Conservation (phyloP, 1,140 invertebrate species). For the Anastrepha ludens region DNA sequence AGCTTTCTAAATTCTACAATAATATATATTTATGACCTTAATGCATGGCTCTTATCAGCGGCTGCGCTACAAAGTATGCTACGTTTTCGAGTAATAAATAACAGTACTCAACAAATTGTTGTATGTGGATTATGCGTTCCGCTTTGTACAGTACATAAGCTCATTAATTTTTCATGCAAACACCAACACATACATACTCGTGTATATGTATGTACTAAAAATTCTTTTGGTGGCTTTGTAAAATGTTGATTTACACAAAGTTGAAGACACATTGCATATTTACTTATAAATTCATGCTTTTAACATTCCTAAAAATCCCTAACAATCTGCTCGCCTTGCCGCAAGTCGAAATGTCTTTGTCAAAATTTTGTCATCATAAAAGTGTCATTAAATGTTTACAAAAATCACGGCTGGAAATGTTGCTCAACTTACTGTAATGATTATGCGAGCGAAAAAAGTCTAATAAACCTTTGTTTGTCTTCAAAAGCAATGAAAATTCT, state of each 20-base stretch:
- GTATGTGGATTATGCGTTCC: no score
- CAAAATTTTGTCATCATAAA: slow-evolving; percentile 41
- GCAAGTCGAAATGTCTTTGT: neutral
- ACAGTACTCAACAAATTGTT: neutral
- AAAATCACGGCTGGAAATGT: neutral
- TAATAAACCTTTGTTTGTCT: neutral
- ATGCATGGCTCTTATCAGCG: neutral
- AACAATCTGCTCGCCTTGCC: neutral
- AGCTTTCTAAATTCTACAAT: no score
- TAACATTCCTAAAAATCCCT: no score
- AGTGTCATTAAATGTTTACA: neutral
- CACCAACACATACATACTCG: no score
- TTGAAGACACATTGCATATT: no score
- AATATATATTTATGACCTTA: slow-evolving; percentile 5
- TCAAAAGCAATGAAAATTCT: neutral
- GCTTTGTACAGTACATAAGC: no score
- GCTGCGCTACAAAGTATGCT: slow-evolving; percentile 2
- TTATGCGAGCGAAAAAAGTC: neutral
- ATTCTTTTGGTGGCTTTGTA: no score
- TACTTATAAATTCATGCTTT: no score
- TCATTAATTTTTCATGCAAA: no score
- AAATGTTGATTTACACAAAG: no score
- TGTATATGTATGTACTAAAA: no score
- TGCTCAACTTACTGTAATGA: neutral
- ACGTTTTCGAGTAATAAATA: neutral